Evolutionary conservation across 2,113 vertebrate genomes (phyloP).

Genomic region (Amblyornis subalaris): DNA sequence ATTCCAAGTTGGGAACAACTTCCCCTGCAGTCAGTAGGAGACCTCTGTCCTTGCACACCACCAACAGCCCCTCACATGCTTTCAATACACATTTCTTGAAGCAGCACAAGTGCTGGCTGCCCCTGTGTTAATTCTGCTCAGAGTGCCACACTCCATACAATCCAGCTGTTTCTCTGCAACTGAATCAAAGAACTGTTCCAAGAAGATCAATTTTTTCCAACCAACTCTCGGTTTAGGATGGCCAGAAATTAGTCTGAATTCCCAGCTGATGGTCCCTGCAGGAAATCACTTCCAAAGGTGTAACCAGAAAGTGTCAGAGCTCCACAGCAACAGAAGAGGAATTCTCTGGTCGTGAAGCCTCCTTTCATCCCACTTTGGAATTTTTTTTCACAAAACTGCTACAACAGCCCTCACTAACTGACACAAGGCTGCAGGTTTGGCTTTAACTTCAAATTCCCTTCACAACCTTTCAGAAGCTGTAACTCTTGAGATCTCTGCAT

Average conservation of each 20-base stretch:
- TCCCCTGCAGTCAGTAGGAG: background rate
- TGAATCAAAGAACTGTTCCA: background rate
- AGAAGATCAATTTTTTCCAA: background rate
- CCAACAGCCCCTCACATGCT: background rate
- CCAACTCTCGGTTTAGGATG: background rate
- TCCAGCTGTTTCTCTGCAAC: background rate
- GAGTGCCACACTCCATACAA: fast-evolving
- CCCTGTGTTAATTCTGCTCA: background rate
- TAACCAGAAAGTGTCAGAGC: background rate
- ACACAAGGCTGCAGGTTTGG: background rate
- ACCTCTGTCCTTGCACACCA: background rate
- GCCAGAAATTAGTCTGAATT: background rate
- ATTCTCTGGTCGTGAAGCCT: background rate
- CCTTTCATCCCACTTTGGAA: background rate
- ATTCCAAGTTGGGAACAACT: background rate
- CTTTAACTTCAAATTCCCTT: background rate
- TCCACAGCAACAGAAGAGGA: background rate
- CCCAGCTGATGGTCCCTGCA: background rate
- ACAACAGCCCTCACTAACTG: background rate
- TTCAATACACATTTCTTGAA: fast-evolving
- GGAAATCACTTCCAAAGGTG: background rate
- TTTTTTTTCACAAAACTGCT: background rate
- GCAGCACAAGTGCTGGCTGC: background rate
- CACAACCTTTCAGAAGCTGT: background rate
- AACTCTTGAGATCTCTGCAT: background rate